A percentile compares a stretch with the other conserved stretches of the same genome.
These are phyloP conservation scores for Argyresthia albistria DNA, from an alignment of 2,888 invertebrate species.

Conservation along the genomic window DNA sequence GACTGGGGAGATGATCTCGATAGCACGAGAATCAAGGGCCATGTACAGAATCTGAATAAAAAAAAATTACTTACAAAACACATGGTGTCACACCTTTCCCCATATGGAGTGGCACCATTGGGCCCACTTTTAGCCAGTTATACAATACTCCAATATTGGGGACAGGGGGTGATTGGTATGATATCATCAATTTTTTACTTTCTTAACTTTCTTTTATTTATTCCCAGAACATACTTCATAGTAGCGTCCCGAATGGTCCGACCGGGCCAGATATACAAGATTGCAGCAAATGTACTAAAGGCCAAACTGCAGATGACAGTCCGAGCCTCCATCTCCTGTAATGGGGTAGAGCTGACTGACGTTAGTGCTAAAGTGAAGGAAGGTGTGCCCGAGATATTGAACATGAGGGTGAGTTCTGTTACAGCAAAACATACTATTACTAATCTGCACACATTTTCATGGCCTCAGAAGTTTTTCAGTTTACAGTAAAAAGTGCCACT, in stretches of 20 bases:
- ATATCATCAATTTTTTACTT: too few species aligned
- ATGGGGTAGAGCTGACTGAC: slow-evolving; percentile 91
- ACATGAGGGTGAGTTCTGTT: slow-evolving; percentile 79
- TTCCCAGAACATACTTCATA: slow-evolving; percentile 89
- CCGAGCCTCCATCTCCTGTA: slow-evolving; percentile 89
- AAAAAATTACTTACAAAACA: neutral
- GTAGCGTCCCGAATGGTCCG: slow-evolving; percentile 93
- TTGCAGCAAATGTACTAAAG: slow-evolving; percentile 87
- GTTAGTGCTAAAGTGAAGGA: slow-evolving; percentile 87
- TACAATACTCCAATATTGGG: too few species aligned
- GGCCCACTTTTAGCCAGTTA: too few species aligned
- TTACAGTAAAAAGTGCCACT: too few species aligned
- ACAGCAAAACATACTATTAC: too few species aligned
- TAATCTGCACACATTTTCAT: too few species aligned
- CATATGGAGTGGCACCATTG: too few species aligned
- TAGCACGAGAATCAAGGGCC: too few species aligned
- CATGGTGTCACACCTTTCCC: neutral
- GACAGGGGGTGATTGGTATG: too few species aligned
- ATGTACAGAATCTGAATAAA: too few species aligned
- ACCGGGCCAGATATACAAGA: slow-evolving; percentile 91
- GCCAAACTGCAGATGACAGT: slow-evolving; percentile 87
- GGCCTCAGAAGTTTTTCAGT: too few species aligned
- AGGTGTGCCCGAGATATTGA: slow-evolving; percentile 90
- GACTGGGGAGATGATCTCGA: too few species aligned
- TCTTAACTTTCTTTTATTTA: neutral